A percentile compares a stretch with the other conserved stretches of the same genome.
Conservation (phyloP, 1,140 invertebrate species). For the Tetragonula clypearis region DNA sequence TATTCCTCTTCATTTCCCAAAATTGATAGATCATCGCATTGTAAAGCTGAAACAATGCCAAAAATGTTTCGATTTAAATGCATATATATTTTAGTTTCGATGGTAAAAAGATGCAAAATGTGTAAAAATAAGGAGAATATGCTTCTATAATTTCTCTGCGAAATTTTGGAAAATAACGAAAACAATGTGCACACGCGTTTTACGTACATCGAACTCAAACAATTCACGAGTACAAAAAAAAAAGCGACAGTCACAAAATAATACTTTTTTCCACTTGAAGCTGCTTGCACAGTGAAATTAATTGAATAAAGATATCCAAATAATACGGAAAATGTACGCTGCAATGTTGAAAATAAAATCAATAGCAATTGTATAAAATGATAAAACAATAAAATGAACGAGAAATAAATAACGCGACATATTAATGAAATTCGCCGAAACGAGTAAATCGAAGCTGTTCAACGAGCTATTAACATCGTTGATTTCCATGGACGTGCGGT, state of each 20-base stretch:
- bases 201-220: constrained; percentile 5
- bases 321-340: neutral
- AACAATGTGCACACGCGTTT: neutral
- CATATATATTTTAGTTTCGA: neutral
- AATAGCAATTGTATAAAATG: neutral
- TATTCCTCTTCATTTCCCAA: too few relatives aligned
- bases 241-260: too few relatives aligned
- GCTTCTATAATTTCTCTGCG: neutral
- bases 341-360: neutral
- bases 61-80: neutral
- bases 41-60: neutral
- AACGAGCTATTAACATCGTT: neutral
- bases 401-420: neutral
- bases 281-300: too few relatives aligned
- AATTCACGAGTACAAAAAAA: neutral
- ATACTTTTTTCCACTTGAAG: too few relatives aligned
- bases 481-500: neutral
- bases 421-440: neutral
- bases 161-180: neutral
- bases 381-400: neutral
- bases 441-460: too few relatives aligned
- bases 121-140: neutral
- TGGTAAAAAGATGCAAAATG: neutral
- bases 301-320: neutral
- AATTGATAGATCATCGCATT: too few relatives aligned